A percentile compares a stretch with the other conserved stretches of the same genome.
Conservation (phyloP, 2,797 vertebrate genomes). For the Tadarida brasiliensis region DNA sequence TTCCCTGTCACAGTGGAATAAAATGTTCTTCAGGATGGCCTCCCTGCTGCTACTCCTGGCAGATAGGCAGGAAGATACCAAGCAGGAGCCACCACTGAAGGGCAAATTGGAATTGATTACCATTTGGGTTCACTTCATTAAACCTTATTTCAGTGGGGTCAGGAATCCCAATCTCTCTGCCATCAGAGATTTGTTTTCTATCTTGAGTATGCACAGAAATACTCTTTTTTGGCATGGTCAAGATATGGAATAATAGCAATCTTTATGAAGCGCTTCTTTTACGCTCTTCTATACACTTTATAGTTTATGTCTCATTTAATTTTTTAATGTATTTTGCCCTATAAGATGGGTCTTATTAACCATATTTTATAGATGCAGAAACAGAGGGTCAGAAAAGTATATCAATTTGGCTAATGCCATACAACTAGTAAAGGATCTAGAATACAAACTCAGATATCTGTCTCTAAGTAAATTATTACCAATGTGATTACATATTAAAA, state of each 20-base stretch:
- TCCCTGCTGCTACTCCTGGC: constrained; percentile 39
- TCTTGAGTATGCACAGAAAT: background rate
- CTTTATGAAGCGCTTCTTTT: background rate
- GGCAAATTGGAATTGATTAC: constrained; percentile 59
- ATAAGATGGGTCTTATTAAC: background rate
- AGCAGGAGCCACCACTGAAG: background rate
- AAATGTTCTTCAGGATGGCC: constrained; percentile 27
- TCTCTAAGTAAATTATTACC: background rate
- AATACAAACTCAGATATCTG: background rate
- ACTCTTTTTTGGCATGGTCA: background rate
- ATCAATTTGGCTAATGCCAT: background rate
- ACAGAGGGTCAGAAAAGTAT: background rate
- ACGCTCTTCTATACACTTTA: background rate
- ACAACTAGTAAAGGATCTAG: constrained; percentile 7
- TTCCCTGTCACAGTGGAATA: constrained; percentile 22
- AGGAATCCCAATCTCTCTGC: background rate
- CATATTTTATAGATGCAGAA: background rate
- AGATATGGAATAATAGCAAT: background rate
- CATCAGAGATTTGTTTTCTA: background rate
- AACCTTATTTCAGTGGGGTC: background rate
- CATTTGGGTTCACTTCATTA: constrained; percentile 52
- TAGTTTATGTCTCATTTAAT: background rate
- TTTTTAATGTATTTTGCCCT: background rate
- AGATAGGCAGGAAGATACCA: constrained; percentile 6
- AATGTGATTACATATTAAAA: background rate